phyloP scores from a whole-genome alignment of 1,140 invertebrate genomes.

The Nasonia giraulti region DNA sequence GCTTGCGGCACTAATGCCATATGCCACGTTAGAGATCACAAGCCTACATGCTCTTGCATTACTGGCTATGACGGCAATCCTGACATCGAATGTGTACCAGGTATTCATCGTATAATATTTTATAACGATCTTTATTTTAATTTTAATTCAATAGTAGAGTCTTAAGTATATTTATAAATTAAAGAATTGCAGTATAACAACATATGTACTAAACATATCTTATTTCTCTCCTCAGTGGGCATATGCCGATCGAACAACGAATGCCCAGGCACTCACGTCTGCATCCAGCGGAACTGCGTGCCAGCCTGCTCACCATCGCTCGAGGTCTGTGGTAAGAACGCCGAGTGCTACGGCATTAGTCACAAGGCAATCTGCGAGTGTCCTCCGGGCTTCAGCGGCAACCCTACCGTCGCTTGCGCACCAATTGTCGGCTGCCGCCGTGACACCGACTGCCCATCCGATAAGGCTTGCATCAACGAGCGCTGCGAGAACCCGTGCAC shows the following conservation, averaged over 20 bases:
- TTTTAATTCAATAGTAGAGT: too few species aligned
- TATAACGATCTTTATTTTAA: background rate
- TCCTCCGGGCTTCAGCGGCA: constrained; percentile 85
- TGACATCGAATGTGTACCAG: constrained; percentile 82
- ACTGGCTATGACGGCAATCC: constrained; percentile 88
- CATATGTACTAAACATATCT: background rate
- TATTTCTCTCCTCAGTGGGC: constrained; percentile 66
- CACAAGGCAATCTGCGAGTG: constrained; percentile 89
- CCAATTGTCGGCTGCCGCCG: constrained; percentile 82
- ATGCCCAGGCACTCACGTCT: constrained; percentile 85
- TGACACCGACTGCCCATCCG: constrained; percentile 83
- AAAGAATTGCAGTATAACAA: background rate
- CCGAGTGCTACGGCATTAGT: constrained; percentile 84
- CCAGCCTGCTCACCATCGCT: constrained; percentile 83
- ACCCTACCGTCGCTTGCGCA: constrained; percentile 85
- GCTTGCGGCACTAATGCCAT: constrained; percentile 86
- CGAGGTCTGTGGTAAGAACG: constrained; percentile 80
- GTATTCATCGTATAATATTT: constrained; percentile 58
- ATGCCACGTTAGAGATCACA: constrained; percentile 87
- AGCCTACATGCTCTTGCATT: constrained; percentile 88
- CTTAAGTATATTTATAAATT: background rate
- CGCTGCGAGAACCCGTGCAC: constrained; percentile 87
- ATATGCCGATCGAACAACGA: constrained; percentile 84
- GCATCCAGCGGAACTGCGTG: constrained; percentile 85
- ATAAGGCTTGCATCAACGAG: constrained; percentile 86